Base-by-base conservation (phyloP, 2,797 vertebrate genomes). In the Threskiornis aethiopicus region DNA sequence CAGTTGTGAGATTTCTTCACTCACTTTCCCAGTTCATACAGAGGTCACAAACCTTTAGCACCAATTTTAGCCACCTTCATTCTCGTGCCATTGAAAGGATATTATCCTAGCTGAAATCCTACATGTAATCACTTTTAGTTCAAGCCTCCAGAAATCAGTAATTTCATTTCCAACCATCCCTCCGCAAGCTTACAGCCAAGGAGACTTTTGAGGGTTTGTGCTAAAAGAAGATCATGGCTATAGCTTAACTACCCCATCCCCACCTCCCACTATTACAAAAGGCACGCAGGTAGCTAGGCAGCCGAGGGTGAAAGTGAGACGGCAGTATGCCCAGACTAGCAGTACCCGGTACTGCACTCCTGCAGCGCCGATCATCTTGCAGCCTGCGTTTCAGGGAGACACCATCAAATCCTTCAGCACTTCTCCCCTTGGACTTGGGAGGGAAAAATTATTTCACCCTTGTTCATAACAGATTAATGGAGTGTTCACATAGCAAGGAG, bases 401-500 rank as follows among this genome's bases (percentile, higher is more conserved):
- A 10, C 6, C 44, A 64, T 7, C 55, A 49, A 57, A 37, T 28
- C 46, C 58, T 57, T 67, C 52, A 44, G 58, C 65, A 41, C 41
- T 62, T 64, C 78, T 49, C 37, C 35, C 49, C 42, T 54, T 62
- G 42, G 46, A 37, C n/a, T 46, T 18, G 51, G 33, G 52, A 76
- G 51, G 58, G 49, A 67, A 42, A 19, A n/a, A 42, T 31, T 42
- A 44, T 15, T 42, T 52, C 42, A 14, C 17, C 25, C 33, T 65
- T 76, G n/a, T 47, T 80, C n/a, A 26, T 29, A 52, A 22, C 31
- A 77, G 55, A 49, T 42, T 21, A 28, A n/a, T 6, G 44, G 33
- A 55, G 51, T 2, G 11, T 46, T 46, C 0, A 0, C 47, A 7
- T 7, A 61, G 89, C 70, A 46, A 3, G 3, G 65, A 67, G 59